phyloP scores from a whole-genome alignment of 2,888 invertebrate genomes.

The Tupiocoris notatus region DNA sequence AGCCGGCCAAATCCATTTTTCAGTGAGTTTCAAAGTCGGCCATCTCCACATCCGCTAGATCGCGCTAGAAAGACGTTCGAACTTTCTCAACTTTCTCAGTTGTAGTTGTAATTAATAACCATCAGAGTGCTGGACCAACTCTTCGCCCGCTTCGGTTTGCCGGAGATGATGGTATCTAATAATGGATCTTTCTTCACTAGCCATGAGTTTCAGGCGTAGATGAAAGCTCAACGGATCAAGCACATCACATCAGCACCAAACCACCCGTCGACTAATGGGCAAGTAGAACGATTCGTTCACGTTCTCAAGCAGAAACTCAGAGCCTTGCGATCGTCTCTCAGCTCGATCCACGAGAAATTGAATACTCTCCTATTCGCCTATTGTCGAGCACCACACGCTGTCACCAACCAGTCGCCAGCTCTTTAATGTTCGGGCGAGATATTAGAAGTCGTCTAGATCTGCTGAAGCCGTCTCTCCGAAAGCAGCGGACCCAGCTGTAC shows the following conservation, averaged over 20 bases:
- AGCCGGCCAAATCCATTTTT: no score
- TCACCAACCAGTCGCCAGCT: not conserved
- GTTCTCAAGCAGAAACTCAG: not conserved
- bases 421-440: not conserved
- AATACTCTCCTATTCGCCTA: not conserved
- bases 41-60: no score
- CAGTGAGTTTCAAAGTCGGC: no score
- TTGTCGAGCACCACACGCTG: not conserved
- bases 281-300: conserved; percentile 9
- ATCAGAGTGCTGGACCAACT: not conserved
- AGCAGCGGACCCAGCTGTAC: not conserved
- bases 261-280: conserved; percentile 13
- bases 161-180: not conserved
- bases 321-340: not conserved
- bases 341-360: not conserved
- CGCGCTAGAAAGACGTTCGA: no score
- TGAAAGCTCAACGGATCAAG: not conserved
- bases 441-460: not conserved
- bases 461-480: not conserved
- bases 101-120: no score
- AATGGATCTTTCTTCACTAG: conserved; percentile 10
- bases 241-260: not conserved
- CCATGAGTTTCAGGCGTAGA: not conserved
- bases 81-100: no score
- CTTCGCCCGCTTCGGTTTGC: conserved; percentile 2